These are phyloP conservation scores for Cephonodes hylas DNA, from an alignment of 2,888 invertebrate genomes.

Conservation along the genomic window DNA sequence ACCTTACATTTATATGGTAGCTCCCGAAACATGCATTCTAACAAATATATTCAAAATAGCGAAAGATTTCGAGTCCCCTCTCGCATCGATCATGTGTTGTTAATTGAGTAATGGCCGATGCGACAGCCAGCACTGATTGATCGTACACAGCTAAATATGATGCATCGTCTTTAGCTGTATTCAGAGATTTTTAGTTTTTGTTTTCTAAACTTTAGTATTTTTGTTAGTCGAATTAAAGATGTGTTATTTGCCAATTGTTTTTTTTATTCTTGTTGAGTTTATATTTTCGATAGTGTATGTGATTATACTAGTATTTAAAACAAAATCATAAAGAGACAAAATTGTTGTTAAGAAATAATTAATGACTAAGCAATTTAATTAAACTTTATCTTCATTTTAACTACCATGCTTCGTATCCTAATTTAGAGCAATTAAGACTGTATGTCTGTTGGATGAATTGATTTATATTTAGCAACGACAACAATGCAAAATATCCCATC, in stretches of 20 bases:
- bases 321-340: too few species aligned
- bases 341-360: too few species aligned
- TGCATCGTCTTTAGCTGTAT: slow-evolving; percentile 23
- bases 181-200: background rate
- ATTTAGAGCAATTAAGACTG: too few species aligned
- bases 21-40: background rate
- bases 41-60: background rate
- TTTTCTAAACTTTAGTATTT: background rate
- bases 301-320: too few species aligned
- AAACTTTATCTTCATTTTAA: too few species aligned
- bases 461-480: too few species aligned
- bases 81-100: slow-evolving; percentile 49
- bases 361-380: too few species aligned
- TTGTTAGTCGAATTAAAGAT: background rate
- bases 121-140: slow-evolving; percentile 49
- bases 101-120: slow-evolving; percentile 63
- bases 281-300: too few species aligned
- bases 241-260: background rate
- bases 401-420: too few species aligned
- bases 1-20: too few species aligned
- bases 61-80: slow-evolving; percentile 17
- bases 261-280: too few species aligned
- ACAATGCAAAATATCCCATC: background rate
- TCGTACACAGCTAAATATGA: slow-evolving; percentile 39
- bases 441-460: too few species aligned